phyloP scores from a whole-genome alignment of 2,113 vertebrate species.

The Zosterops borbonicus region DNA sequence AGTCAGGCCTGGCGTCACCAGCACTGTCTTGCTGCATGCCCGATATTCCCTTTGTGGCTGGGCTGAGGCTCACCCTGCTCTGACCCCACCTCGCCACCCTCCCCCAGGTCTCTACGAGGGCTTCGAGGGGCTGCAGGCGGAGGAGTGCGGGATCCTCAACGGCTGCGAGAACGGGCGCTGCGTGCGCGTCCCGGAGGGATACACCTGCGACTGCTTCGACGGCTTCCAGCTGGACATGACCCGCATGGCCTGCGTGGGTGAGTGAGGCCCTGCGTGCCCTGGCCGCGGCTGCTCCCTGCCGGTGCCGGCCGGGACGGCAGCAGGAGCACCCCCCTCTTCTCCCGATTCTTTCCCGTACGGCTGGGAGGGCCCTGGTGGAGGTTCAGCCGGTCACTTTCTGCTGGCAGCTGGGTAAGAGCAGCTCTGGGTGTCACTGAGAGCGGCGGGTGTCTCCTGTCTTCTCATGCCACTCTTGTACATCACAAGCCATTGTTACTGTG shows the following conservation, averaged over 20 bases:
- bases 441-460: not conserved
- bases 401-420: not conserved
- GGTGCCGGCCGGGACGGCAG: not conserved
- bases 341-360: fast-evolving
- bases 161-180: conserved; percentile 95
- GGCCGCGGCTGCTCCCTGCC: conserved; percentile 30
- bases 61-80: not conserved
- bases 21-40: not conserved
- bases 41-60: fast-evolving
- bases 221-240: conserved; percentile 86
- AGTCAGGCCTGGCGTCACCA: not conserved
- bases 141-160: conserved; percentile 90
- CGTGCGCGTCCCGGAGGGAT: conserved; percentile 89
- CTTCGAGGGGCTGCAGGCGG: conserved; percentile 89
- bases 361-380: not conserved
- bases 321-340: not conserved
- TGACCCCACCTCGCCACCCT: not conserved
- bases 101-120: conserved; percentile 76
- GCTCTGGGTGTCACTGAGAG: not conserved
- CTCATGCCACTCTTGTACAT: not conserved
- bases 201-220: conserved; percentile 95
- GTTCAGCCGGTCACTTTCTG: not conserved
- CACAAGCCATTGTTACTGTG: not conserved
- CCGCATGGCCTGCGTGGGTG: conserved; percentile 86
- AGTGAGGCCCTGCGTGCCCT: not conserved